Evolutionary conservation across 2,113 vertebrate genomes (phyloP).

Genomic region (Phalacrocorax aristotelis): DNA sequence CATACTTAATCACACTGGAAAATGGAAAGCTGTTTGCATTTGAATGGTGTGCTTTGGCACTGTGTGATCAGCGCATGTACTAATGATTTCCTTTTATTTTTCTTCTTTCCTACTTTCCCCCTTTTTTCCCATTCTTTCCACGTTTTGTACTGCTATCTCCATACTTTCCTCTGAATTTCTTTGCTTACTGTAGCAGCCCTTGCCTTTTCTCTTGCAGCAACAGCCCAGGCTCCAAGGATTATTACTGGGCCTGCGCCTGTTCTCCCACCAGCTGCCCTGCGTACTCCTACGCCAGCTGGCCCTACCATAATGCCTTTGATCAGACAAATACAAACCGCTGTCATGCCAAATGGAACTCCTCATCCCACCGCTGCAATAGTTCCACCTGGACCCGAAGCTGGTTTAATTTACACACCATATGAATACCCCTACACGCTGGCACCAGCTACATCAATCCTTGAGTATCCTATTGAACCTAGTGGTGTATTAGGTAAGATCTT

Average conservation of each 20-base stretch:
- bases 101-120: slow-evolving; percentile 78
- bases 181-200: slow-evolving; percentile 90
- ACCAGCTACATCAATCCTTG: slow-evolving; percentile 95
- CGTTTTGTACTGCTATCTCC: slow-evolving; percentile 76
- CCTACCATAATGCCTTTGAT: slow-evolving; percentile 98
- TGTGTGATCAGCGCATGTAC: slow-evolving; percentile 81
- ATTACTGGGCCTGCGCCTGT: slow-evolving; percentile 93
- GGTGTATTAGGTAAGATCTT: slow-evolving; percentile 93
- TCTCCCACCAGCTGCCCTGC: slow-evolving; percentile 86
- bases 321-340: slow-evolving; percentile 97
- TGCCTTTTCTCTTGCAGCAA: slow-evolving; percentile 94
- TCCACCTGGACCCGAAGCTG: slow-evolving; percentile 90
- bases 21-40: slow-evolving; percentile 77
- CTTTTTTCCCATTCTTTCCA: slow-evolving; percentile 73
- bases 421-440: slow-evolving; percentile 97
- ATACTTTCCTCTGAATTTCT: slow-evolving; percentile 78
- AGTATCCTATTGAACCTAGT: slow-evolving; percentile 97
- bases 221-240: slow-evolving; percentile 93
- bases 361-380: slow-evolving; percentile 90
- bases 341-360: slow-evolving; percentile 92
- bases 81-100: slow-evolving; percentile 89
- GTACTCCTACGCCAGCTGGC: slow-evolving; percentile 87
- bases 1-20: slow-evolving; percentile 77
- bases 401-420: slow-evolving; percentile 97
- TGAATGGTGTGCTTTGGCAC: slow-evolving; percentile 81